These are phyloP conservation scores for Epirrita christyi DNA, from an alignment of 2,888 invertebrate species.

Conservation along the genomic window DNA sequence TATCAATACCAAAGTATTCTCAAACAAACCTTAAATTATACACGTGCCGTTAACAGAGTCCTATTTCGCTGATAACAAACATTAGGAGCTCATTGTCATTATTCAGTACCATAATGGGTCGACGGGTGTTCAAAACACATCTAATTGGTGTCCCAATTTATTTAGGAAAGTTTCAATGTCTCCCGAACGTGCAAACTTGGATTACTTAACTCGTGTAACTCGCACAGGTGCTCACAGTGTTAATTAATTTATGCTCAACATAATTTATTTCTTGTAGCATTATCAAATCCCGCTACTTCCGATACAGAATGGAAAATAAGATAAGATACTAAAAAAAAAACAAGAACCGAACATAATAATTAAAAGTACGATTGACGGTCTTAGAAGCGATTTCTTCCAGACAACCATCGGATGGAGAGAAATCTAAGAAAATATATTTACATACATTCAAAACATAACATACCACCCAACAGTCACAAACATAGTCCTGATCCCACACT, in stretches of 20 bases:
- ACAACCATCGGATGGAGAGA: too few relatives aligned
- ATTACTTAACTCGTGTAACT: slow-evolving; percentile 58
- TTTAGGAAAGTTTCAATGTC: slow-evolving; percentile 55
- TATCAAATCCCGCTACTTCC: slow-evolving; percentile 58
- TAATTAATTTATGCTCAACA: slow-evolving; percentile 66
- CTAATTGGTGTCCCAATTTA: slow-evolving; percentile 57
- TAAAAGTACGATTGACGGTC: too few relatives aligned
- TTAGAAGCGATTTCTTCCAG: too few relatives aligned
- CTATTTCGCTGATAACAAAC: slow-evolving; percentile 30
- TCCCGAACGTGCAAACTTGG: slow-evolving; percentile 57
- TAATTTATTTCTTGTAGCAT: slow-evolving; percentile 60
- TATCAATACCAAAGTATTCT: slow-evolving; percentile 3
- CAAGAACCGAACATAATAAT: too few relatives aligned
- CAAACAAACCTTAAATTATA: slow-evolving; percentile 13
- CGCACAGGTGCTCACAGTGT: slow-evolving; percentile 65
- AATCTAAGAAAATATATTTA: too few relatives aligned
- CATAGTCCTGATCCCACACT: too few relatives aligned
- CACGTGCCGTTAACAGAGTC: slow-evolving; percentile 8
- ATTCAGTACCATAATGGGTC: slow-evolving; percentile 36
- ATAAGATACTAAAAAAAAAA: too few relatives aligned
- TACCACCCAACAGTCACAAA: too few relatives aligned
- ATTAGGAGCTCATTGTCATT: slow-evolving; percentile 37
- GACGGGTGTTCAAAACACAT: slow-evolving; percentile 44
- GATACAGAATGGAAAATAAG: too few relatives aligned
- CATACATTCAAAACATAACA: too few relatives aligned